These are phyloP conservation scores for Drosophila paucipuncta DNA, from an alignment of 2,888 invertebrate genomes.

Conservation along the genomic window DNA sequence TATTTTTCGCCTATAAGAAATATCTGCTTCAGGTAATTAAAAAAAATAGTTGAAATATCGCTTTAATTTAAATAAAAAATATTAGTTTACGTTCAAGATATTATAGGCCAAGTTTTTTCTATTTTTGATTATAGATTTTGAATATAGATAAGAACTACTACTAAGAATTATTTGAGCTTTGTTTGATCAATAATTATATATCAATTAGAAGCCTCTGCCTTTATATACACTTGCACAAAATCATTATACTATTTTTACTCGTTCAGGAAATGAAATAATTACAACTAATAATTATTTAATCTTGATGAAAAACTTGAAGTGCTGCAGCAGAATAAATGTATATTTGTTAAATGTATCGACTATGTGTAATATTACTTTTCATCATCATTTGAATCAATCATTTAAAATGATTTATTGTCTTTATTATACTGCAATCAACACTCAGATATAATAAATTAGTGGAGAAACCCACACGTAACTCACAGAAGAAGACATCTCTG, in stretches of 20 bases:
- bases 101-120: background rate
- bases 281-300: background rate
- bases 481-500: background rate
- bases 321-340: background rate
- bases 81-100: background rate
- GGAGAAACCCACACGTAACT: background rate
- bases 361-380: background rate
- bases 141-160: background rate
- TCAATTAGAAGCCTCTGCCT: background rate
- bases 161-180: background rate
- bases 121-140: background rate
- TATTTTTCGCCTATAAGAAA: background rate
- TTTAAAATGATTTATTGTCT: background rate
- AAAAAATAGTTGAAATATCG: rapidly evolving
- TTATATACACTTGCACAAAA: too few relatives aligned
- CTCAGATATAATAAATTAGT: background rate
- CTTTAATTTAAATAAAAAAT: background rate
- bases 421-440: background rate
- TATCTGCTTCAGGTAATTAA: background rate
- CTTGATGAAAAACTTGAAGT: background rate
- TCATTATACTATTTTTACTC: too few relatives aligned
- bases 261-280: too few relatives aligned
- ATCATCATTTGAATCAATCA: background rate
- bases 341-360: background rate
- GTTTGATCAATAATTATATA: background rate